Evolutionary conservation across 2,113 vertebrate genomes (phyloP).

Genomic region (Labrus mixtus): DNA sequence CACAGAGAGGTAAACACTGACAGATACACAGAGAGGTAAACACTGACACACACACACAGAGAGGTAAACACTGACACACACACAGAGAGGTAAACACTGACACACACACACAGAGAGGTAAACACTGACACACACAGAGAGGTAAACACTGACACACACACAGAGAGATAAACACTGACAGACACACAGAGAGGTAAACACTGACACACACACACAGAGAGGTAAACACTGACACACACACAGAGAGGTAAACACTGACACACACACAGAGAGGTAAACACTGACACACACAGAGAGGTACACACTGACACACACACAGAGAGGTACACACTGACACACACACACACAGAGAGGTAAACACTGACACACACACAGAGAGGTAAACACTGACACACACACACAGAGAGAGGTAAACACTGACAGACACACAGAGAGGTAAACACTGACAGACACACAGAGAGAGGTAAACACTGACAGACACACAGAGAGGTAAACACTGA

Average conservation of each 20-base stretch:
- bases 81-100: not conserved
- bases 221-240: not conserved
- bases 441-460: too few relatives aligned
- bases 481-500: not conserved
- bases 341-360: too few relatives aligned
- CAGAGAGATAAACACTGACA: too few relatives aligned
- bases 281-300: too few relatives aligned
- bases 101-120: not conserved
- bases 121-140: not conserved
- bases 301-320: too few relatives aligned
- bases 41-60: not conserved
- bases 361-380: too few relatives aligned
- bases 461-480: not conserved
- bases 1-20: not conserved
- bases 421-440: not conserved
- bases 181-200: not conserved
- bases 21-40: not conserved
- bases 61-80: too few relatives aligned
- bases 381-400: not conserved
- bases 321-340: not conserved
- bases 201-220: slow-evolving; percentile 4
- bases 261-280: not conserved
- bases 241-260: not conserved
- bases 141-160: too few relatives aligned
- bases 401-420: not conserved